Evolutionary conservation across 2,888 invertebrate species (phyloP).

Genomic region (Protodeltote pygarga): DNA sequence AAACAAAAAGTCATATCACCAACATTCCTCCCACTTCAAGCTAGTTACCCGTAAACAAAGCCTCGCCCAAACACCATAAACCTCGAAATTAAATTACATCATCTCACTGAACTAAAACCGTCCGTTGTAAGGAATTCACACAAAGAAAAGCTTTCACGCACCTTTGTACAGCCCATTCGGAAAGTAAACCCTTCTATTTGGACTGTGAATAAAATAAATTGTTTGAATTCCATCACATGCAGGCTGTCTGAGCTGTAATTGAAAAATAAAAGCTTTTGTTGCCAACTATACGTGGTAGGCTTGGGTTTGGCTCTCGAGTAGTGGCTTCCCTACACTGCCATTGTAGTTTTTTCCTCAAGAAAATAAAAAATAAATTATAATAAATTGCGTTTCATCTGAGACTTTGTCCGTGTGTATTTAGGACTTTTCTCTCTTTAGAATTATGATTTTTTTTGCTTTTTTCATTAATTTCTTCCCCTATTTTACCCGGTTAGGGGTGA

Average conservation of each 20-base stretch:
- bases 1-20: neutral
- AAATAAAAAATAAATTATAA: no score
- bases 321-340: neutral
- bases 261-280: slow-evolving; percentile 59
- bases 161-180: slow-evolving; percentile 49
- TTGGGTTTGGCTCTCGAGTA: slow-evolving; percentile 1
- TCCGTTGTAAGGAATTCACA: slow-evolving; percentile 49
- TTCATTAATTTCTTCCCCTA: no score
- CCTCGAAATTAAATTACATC: slow-evolving; percentile 51
- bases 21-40: slow-evolving; percentile 1
- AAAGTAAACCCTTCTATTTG: slow-evolving; percentile 62
- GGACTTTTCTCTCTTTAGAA: no score
- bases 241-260: slow-evolving; percentile 54
- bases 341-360: neutral
- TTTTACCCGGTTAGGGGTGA: no score
- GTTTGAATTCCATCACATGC: slow-evolving; percentile 61
- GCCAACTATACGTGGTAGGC: slow-evolving; percentile 8
- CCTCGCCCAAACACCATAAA: slow-evolving; percentile 35
- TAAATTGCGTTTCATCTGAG: no score
- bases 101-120: slow-evolving; percentile 34
- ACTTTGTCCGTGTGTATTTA: no score
- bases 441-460: no score
- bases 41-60: slow-evolving; percentile 27
- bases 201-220: slow-evolving; percentile 67
- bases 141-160: slow-evolving; percentile 57